These are phyloP conservation scores for Burhinus bistriatus DNA, from an alignment of 2,113 vertebrate species.

Conservation along the genomic window DNA sequence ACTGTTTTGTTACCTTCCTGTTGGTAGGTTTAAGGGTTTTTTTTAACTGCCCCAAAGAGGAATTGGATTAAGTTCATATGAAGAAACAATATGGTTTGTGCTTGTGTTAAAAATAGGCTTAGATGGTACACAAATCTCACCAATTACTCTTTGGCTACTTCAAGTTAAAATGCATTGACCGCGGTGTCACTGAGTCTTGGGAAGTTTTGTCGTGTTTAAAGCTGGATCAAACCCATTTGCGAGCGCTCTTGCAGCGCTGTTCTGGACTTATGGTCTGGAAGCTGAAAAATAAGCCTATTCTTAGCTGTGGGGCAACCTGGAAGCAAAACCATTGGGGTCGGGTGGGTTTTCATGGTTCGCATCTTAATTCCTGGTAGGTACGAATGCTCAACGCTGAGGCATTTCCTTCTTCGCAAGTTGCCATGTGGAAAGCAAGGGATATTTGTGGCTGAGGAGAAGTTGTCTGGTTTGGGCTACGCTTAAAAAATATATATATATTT, in stretches of 20 bases:
- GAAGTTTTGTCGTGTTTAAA: background rate
- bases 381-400: background rate
- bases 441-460: too few relatives aligned
- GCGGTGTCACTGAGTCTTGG: background rate
- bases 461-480: background rate
- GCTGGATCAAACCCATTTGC: background rate
- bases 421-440: background rate
- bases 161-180: background rate
- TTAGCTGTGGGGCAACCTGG: background rate
- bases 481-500: background rate
- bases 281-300: background rate
- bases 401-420: background rate
- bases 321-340: background rate
- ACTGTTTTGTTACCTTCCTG: background rate
- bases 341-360: background rate
- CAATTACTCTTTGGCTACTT: background rate
- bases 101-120: background rate
- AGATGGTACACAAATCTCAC: background rate
- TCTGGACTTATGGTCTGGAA: background rate
- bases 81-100: background rate
- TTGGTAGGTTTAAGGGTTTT: background rate
- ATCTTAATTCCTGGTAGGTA: background rate
- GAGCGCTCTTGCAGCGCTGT: background rate
- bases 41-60: background rate
- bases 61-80: background rate